Evolutionary conservation across 2,113 vertebrate genomes (phyloP), one percentile per base, ranked within the genome.

Genomic region (Cyphotilapia sp.): DNA sequence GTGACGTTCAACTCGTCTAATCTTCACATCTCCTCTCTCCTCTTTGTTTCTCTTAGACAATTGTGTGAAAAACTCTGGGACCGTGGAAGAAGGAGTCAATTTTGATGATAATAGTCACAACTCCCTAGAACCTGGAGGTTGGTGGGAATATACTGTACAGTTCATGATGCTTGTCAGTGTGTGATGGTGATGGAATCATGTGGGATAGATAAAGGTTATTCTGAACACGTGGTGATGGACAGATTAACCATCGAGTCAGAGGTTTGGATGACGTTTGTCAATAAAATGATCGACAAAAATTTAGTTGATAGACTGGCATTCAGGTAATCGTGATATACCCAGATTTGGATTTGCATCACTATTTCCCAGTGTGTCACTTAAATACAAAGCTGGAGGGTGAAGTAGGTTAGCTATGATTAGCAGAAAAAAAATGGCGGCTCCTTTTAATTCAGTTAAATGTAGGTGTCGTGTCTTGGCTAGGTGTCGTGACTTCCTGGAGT

Each of bases 121-220:
- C 97, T 98, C 98, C 94, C 98, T 99, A 97, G 98, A 99, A 97
- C 98, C 98, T 96, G 97, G 98, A 98, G 98, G 98, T 99, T 95
- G 95, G 98, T 99, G 97, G 97, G 94, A 91, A 35, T 66, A 53
- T 51, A 80, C 27, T 54, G 11, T 13, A 31, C 9, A 33, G 13
- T 40, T 17, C 8, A 14, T 47, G 2, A 5, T 40, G 57, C 82
- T 42, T 78, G 13, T 56, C 47, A 82, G 59, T 69, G 80, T 78
- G 45, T 78, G 45, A 51, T n/a, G 45, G 74, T 51, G 42, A 78
- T n/a, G 0, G 40, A 74, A 42, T 71, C 22, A 42, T 71, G 66
- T 24, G 38, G 22, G 38, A 74, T 27, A 24, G 38, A 27, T 45
- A 74, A 74, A 74, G 38, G 27, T 42, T 42, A 27, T 45, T 74